Conservation (phyloP, 2,888 invertebrate genomes). For the Diadegma fenestrale region DNA sequence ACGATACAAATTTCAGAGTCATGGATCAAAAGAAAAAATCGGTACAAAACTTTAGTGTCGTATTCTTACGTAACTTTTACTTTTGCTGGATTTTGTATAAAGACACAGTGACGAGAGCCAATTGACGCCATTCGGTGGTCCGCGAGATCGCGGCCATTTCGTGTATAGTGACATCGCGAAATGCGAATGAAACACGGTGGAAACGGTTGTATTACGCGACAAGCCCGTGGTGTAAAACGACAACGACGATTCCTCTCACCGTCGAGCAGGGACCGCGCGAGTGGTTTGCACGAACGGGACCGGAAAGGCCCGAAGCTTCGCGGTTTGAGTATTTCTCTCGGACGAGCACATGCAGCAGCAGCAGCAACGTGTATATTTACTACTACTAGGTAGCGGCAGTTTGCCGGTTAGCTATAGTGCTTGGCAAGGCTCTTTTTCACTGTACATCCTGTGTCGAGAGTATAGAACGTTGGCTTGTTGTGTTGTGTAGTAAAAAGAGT, state of each 20-base stretch:
- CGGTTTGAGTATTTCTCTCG: constrained; percentile 21
- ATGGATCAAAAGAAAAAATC: no score
- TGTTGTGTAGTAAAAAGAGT: not conserved
- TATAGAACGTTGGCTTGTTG: constrained; percentile 28
- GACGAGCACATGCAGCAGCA: constrained; percentile 17
- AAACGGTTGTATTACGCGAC: constrained; percentile 23
- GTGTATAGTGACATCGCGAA: not conserved
- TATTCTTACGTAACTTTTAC: not conserved
- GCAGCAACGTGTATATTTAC: not conserved
- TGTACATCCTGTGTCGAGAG: constrained; percentile 34
- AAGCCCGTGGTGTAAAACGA: constrained; percentile 21
- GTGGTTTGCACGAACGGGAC: constrained; percentile 43
- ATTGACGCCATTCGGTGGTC: not conserved
- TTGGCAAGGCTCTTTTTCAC: constrained; percentile 27
- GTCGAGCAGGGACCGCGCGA: not conserved
- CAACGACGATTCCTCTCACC: not conserved
- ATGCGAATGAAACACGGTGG: not conserved
- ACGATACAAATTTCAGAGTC: no score
- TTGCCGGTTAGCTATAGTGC: constrained; percentile 31
- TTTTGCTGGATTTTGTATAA: not conserved
- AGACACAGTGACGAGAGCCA: not conserved
- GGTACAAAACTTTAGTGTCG: no score
- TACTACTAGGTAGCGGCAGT: constrained; percentile 48
- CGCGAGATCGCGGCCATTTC: not conserved
- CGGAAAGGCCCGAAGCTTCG: constrained; percentile 56